Evolutionary conservation across 2,888 invertebrate species (phyloP).

Genomic region (Agrenia bidenticulata): DNA sequence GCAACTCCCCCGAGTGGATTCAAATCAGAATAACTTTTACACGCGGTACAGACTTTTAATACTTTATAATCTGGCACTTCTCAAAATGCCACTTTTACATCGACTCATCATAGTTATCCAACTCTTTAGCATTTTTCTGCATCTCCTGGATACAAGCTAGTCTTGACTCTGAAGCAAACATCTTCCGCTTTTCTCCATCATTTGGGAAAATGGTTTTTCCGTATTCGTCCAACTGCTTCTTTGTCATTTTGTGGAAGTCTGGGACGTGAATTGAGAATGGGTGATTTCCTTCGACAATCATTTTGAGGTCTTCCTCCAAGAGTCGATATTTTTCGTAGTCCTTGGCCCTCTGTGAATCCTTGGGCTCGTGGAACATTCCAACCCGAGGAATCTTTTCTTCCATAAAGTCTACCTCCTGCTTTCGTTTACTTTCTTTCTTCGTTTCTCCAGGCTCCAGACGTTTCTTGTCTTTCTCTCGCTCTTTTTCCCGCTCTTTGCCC

Average conservation of each 20-base stretch:
- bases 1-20: too few relatives aligned
- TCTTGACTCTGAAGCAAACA: conserved; percentile 48
- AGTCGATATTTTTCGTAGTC: conserved; percentile 38
- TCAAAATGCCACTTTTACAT: neutral
- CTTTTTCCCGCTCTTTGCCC: conserved; percentile 26
- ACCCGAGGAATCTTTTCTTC: conserved; percentile 34
- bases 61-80: too few relatives aligned
- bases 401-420: conserved; percentile 17
- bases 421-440: conserved; percentile 14
- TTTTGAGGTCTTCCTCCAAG: conserved; percentile 43
- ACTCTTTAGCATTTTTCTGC: conserved; percentile 41
- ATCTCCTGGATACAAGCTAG: conserved; percentile 44
- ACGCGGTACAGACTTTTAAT: too few relatives aligned
- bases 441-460: conserved; percentile 11
- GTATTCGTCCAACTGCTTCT: conserved; percentile 51
- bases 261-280: conserved; percentile 43
- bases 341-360: conserved; percentile 47
- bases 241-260: conserved; percentile 51
- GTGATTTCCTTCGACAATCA: conserved; percentile 50
- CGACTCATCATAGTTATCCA: conserved; percentile 28
- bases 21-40: neutral
- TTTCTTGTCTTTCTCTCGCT: conserved; percentile 34
- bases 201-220: conserved; percentile 46
- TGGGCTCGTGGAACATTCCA: conserved; percentile 33
- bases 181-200: conserved; percentile 45